Evolutionary conservation across 2,888 invertebrate species (phyloP).

Genomic region (Theretra japonica): DNA sequence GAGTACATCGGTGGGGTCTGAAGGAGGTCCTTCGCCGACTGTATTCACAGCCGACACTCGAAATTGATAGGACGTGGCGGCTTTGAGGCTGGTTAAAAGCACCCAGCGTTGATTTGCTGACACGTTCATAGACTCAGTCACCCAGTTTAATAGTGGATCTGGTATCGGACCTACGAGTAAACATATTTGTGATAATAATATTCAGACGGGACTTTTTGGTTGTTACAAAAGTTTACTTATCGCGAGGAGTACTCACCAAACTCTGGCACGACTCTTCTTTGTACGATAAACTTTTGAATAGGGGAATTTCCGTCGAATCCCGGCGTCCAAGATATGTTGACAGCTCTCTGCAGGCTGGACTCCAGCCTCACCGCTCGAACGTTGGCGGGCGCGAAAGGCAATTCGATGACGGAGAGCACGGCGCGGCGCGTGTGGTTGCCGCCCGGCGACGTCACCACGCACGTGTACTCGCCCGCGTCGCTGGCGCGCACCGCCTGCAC

Average conservation of each 20-base stretch:
- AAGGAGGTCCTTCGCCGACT: conserved; percentile 97
- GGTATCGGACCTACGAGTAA: conserved; percentile 89
- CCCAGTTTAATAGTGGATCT: conserved; percentile 94
- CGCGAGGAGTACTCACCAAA: conserved; percentile 82
- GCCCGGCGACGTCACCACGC: conserved; percentile 94
- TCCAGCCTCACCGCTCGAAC: conserved; percentile 90
- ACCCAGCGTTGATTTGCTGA: conserved; percentile 92
- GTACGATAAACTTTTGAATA: conserved; percentile 95
- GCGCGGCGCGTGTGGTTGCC: conserved; percentile 97
- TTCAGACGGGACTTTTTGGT: neutral
- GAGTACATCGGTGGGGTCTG: conserved; percentile 94
- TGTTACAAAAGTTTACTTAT: conserved; percentile 56
- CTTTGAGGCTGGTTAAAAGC: conserved; percentile 93
- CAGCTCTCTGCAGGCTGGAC: conserved; percentile 88
- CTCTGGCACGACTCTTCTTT: conserved; percentile 94
- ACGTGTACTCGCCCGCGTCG: conserved; percentile 97
- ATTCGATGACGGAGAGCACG: conserved; percentile 92
- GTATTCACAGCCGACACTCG: conserved; percentile 98
- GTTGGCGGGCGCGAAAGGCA: conserved; percentile 96
- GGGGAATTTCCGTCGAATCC: conserved; percentile 99
- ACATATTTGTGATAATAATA: neutral
- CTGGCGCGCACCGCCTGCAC: conserved; percentile 95
- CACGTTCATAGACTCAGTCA: conserved; percentile 94
- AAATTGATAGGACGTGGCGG: conserved; percentile 98
- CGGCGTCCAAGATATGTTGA: conserved; percentile 97